Evolutionary conservation across 2,888 invertebrate genomes (phyloP), one percentile per base, ranked within the genome.

Genomic region (Norana najaformis): DNA sequence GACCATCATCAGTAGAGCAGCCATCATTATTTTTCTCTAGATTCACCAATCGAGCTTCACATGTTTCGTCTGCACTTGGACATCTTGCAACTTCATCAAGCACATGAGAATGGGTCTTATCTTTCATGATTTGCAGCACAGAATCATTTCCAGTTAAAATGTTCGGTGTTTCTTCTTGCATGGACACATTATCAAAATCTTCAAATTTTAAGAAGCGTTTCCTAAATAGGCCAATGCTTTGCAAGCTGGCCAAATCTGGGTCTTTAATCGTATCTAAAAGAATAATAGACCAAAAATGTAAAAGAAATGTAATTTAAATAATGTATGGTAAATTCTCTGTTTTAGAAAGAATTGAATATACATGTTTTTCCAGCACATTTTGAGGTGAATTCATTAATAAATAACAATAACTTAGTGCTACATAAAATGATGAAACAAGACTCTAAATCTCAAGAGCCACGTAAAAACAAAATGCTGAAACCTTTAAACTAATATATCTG

Each of bases 181-280:
- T 30, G 69, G 69, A 69, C n/a, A 69, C 69, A n/a, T 69, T n/a
- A n/a, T n/a, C n/a, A 69, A n/a, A 69, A n/a, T 69, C 69, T 69
- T 69, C 69, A n/a, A 69, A 69, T 69, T 69, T 69, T 69, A 69
- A 69, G 69, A 69, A 69, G 3, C 69, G 69, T n/a, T 69, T 69
- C n/a, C 69, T 69, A n/a, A 69, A 69, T n/a, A 69, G 69, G n/a
- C 69, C 69, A 69, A n/a, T 69, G 13, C 69, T n/a, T 69, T 69
- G 69, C n/a, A 69, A 69, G 69, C 69, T 69, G n/a, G 69, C 16
- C 69, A 69, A n/a, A 69, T 69, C 69, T 69, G 69, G 69, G 30
- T 69, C 69, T 69, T 69, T 69, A n/a, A n/a, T n/a, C n/a, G 69
- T 30, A 69, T 69, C 69, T 69, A n/a, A 69, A 69, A 69, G n/a